Conservation (phyloP, 2,113 vertebrate genomes). For the Petromus typicus region DNA sequence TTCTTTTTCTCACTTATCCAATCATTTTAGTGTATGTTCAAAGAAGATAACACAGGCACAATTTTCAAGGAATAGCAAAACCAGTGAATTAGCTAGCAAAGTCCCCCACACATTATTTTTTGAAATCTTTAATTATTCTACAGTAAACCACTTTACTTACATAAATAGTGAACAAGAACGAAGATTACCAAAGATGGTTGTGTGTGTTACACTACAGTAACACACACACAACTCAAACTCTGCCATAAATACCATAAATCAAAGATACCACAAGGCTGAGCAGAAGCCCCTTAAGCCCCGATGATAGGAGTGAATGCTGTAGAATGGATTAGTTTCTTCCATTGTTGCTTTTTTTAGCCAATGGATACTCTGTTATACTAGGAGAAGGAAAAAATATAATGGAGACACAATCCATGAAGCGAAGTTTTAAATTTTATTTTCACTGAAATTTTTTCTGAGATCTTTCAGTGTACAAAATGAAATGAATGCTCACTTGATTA, state of each 20-base stretch:
- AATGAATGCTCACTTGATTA: not conserved
- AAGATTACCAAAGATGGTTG: not conserved
- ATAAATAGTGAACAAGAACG: not conserved
- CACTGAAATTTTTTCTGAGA: not conserved
- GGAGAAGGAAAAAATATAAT: not conserved
- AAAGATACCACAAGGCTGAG: not conserved
- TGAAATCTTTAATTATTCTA: not conserved
- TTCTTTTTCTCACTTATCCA: not conserved
- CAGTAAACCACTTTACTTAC: not conserved
- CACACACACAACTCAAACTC: not conserved
- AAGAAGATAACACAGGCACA: not conserved
- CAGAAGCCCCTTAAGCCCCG: slow-evolving; percentile 4
- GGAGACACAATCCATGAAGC: not conserved
- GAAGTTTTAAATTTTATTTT: not conserved
- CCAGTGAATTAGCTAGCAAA: not conserved
- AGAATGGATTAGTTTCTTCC: slow-evolving; percentile 5
- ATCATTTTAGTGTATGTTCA: not conserved
- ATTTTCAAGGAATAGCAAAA: not conserved
- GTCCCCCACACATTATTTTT: not conserved
- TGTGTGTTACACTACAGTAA: not conserved
- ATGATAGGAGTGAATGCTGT: not conserved
- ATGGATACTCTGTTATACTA: not conserved
- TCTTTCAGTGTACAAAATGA: not conserved
- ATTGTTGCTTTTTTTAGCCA: not conserved
- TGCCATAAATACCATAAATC: slow-evolving; percentile 19